Evolutionary conservation across 1,140 invertebrate species (phyloP), one percentile per base, ranked within the genome.

Genomic region (Sarcophaga bullata): DNA sequence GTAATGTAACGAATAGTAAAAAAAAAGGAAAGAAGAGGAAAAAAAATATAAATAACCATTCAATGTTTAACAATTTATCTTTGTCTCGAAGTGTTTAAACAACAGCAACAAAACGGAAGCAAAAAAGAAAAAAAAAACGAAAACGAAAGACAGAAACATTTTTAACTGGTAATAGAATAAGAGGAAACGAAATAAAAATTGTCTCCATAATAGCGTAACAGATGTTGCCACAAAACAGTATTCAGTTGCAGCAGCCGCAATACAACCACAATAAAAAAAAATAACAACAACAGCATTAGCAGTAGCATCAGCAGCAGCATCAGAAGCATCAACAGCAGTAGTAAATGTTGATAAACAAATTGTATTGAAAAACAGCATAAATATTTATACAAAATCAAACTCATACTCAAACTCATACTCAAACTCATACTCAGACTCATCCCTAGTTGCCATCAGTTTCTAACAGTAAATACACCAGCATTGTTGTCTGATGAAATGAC

Each of bases 151-250:
- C 17, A 19, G 6, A 6, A 78, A 78, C 17, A 62, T n/a, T 7
- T 13, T 13, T 13, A 13, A 62, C 58, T 62, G 4, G 19, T 17
- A 72, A 72, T n/a, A 17, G 13, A 72, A 72, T 25, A 72, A 72
- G 62, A 17, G 8, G 62, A 8, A 72, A 11, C n/a, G 17, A 25
- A 9, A 25, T 15, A 62, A 82, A 82, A 82, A 73, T 80, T 78
- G 82, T 82, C 82, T 82, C 76, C 82, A 62, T 82, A 49, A 78
- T 80, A 82, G 75, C 62, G 48, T 82, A 82, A 82, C 75, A 82
- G 58, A 82, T 82, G 82, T 80, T 78, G 82, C 82, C 82, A 11
- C 76, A 82, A 82, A 82, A 50, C 75, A 15, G 68, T 25, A 62
- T 25, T 25, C n/a, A 49, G 15, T 15, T n/a, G 10, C 13, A 50